Conservation (phyloP, 1,140 invertebrate genomes). For the Anoplophora glabripennis region DNA sequence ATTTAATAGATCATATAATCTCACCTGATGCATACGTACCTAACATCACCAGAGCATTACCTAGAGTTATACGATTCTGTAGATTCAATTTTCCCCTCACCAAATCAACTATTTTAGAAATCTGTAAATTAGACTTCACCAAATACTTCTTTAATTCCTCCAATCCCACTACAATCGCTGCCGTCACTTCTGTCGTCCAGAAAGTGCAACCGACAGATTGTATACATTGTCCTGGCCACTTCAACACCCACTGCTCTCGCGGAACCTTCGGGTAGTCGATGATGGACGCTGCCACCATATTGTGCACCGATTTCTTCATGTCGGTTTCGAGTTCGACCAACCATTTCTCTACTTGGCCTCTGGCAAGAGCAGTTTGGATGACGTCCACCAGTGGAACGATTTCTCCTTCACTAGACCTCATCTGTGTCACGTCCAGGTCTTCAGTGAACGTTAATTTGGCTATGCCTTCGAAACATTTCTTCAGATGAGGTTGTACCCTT, state of each 20-base stretch:
- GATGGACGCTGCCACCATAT: conserved; percentile 61
- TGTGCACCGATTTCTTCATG: conserved; percentile 87
- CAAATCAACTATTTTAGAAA: conserved; percentile 78
- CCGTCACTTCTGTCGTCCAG: conserved; percentile 86
- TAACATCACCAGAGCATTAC: conserved; percentile 50
- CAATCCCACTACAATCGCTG: conserved; percentile 61
- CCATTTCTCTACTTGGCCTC: conserved; percentile 97
- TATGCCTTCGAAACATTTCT: conserved; percentile 96
- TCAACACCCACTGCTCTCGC: conserved; percentile 51
- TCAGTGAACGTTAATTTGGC: conserved; percentile 82
- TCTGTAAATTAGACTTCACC: conserved; percentile 67
- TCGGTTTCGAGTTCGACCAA: conserved; percentile 83
- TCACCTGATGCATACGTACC: background rate
- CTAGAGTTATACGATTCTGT: conserved; percentile 88
- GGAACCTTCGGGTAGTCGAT: conserved; percentile 64
- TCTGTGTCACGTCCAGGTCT: conserved; percentile 81
- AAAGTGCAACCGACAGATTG: conserved; percentile 83
- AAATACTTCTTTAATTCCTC: conserved; percentile 55
- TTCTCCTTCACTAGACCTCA: conserved; percentile 89
- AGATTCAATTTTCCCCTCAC: conserved; percentile 81
- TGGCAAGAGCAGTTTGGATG: conserved; percentile 84
- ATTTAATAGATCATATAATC: conserved; percentile 22
- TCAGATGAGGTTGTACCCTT: conserved; percentile 95
- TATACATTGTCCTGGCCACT: conserved; percentile 51
- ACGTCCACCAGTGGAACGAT: conserved; percentile 71